Evolutionary conservation across 2,888 invertebrate species (phyloP).

Genomic region (Doris montereyensis): DNA sequence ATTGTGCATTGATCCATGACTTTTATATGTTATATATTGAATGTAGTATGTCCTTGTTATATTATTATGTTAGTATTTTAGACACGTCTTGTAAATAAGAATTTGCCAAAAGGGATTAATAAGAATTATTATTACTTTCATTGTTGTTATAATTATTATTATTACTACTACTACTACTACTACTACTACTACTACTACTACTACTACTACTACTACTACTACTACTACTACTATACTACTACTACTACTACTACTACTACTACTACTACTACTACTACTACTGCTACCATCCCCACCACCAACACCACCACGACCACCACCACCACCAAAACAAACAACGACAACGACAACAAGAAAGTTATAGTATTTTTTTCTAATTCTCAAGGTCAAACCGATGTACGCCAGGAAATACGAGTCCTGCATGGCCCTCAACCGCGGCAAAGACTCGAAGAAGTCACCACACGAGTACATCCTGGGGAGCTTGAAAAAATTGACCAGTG

Average conservation of each 20-base stretch:
- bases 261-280: slow-evolving; percentile 20
- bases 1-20: too few species aligned
- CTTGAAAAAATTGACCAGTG: slow-evolving; percentile 68
- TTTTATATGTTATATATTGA: too few species aligned
- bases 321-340: too few species aligned
- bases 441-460: slow-evolving; percentile 46
- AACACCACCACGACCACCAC: slow-evolving; percentile 10
- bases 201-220: neutral
- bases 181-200: neutral
- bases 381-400: slow-evolving; percentile 77
- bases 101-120: too few species aligned
- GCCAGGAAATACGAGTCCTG: slow-evolving; percentile 64
- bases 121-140: too few species aligned
- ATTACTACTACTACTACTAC: neutral
- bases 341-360: too few species aligned
- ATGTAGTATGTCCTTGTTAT: too few species aligned
- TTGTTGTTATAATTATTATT: too few species aligned
- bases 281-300: slow-evolving; percentile 7
- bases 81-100: too few species aligned
- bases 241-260: slow-evolving; percentile 20
- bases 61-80: too few species aligned
- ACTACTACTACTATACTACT: slow-evolving; percentile 4
- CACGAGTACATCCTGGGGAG: slow-evolving; percentile 63
- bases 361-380: too few species aligned
- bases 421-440: slow-evolving; percentile 34